phyloP scores from a whole-genome alignment of 2,797 vertebrate genomes.

The Smutsia temminckii region DNA sequence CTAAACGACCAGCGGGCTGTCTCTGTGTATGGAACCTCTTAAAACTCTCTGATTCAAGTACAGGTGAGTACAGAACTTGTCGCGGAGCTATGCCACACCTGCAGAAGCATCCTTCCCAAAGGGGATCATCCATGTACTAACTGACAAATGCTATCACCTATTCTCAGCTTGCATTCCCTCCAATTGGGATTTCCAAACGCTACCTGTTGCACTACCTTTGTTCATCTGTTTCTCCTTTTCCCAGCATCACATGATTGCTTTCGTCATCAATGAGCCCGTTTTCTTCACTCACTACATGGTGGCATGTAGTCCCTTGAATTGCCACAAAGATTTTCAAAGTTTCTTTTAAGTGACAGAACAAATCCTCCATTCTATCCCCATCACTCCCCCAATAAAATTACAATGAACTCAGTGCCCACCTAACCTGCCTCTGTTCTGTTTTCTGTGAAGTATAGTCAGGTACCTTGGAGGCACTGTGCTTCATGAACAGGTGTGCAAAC shows the following conservation, averaged over 20 bases:
- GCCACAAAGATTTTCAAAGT: not conserved
- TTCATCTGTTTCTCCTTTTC: not conserved
- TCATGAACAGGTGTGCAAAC: not conserved
- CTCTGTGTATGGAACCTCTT: not conserved
- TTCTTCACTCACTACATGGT: not conserved
- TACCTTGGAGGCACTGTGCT: not conserved
- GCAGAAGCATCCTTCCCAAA: not conserved
- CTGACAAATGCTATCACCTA: not conserved
- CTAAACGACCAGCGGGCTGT: not conserved
- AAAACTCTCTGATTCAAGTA: not conserved
- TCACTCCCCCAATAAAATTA: not conserved
- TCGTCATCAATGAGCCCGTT: not conserved
- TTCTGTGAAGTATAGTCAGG: not conserved
- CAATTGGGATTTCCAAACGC: not conserved
- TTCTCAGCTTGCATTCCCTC: not conserved
- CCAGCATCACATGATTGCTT: not conserved
- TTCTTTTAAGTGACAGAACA: not conserved
- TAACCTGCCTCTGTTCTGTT: not conserved
- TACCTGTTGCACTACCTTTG: not conserved
- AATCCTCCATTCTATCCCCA: not conserved
- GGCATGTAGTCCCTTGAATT: not conserved
- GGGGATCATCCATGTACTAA: not conserved
- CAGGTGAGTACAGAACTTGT: not conserved
- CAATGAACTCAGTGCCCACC: not conserved
- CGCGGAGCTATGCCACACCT: rapidly evolving